phyloP scores from a whole-genome alignment of 64 coral and sea anemone genomes.

The Orbicella faveolata region DNA sequence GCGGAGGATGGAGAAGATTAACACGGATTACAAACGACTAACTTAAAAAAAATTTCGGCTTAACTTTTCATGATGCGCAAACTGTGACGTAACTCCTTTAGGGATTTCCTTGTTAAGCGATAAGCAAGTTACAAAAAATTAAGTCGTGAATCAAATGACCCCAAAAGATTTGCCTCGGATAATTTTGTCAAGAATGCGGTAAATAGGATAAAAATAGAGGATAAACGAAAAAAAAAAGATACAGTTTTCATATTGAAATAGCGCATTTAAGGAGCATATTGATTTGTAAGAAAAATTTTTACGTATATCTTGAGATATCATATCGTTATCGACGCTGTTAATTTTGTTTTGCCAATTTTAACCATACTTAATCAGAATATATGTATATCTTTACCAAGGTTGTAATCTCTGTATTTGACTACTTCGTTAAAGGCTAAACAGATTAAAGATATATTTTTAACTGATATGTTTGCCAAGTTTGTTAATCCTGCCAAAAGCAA shows the following conservation, averaged over 20 bases:
- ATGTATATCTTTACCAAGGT: conserved; percentile 4
- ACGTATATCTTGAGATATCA: background rate
- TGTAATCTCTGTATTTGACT: background rate
- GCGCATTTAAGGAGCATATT: background rate
- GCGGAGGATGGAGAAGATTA: too few species aligned
- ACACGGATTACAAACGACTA: too few species aligned
- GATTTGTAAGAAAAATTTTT: background rate
- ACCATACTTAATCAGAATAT: background rate
- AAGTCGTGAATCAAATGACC: background rate
- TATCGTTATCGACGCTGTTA: background rate
- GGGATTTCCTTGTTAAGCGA: background rate
- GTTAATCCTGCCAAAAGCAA: background rate
- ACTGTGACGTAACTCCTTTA: background rate
- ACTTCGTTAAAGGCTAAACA: background rate
- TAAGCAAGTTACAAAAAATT: background rate
- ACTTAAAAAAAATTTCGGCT: too few species aligned
- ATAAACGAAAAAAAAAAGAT: background rate
- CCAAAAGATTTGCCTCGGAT: too few species aligned
- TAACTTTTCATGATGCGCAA: too few species aligned
- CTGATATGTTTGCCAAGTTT: background rate
- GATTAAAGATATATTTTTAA: conserved; percentile 26
- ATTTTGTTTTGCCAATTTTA: background rate
- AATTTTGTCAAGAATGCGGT: background rate
- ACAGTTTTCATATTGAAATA: background rate
- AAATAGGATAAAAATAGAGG: background rate